Evolutionary conservation across 2,888 invertebrate species (phyloP).

Genomic region (Scaptomyza polygonia): DNA sequence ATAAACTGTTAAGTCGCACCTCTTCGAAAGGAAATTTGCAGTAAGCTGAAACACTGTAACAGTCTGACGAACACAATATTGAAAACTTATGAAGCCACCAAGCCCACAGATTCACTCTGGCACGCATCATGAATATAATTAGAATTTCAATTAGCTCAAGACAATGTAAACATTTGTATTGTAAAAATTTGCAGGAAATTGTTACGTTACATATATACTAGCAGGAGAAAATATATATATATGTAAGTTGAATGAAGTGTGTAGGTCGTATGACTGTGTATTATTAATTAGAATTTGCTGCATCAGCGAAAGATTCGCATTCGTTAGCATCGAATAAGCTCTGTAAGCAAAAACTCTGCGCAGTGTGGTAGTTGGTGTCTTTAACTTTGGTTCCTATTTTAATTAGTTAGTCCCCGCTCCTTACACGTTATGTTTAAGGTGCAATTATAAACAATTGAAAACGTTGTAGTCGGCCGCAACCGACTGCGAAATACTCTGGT

Average conservation of each 20-base stretch:
- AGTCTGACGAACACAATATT: too few species aligned
- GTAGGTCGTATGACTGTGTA: slow-evolving; percentile 39
- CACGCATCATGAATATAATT: slow-evolving; percentile 37
- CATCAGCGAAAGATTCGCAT: slow-evolving; percentile 48
- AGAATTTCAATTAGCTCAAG: slow-evolving; percentile 63
- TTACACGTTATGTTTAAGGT: slow-evolving; percentile 28
- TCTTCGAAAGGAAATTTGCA: too few species aligned
- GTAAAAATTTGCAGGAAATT: too few species aligned
- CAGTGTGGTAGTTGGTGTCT: slow-evolving; percentile 57
- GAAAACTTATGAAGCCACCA: slow-evolving; percentile 9
- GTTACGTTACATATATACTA: too few species aligned
- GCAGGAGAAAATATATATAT: too few species aligned
- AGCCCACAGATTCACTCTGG: neutral
- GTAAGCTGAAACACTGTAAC: too few species aligned
- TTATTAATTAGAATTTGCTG: slow-evolving; percentile 68
- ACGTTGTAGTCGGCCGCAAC: too few species aligned
- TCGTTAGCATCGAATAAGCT: slow-evolving; percentile 22
- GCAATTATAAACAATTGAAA: too few species aligned
- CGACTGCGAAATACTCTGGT: too few species aligned
- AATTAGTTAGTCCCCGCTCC: slow-evolving; percentile 41
- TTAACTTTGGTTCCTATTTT: slow-evolving; percentile 47
- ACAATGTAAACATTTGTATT: slow-evolving; percentile 54
- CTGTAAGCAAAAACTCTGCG: slow-evolving; percentile 26
- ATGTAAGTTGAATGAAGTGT: slow-evolving; percentile 1
- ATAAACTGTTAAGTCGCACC: too few species aligned